These are phyloP conservation scores for Teleogryllus oceanicus DNA, from an alignment of 2,888 invertebrate genomes.

Conservation along the genomic window DNA sequence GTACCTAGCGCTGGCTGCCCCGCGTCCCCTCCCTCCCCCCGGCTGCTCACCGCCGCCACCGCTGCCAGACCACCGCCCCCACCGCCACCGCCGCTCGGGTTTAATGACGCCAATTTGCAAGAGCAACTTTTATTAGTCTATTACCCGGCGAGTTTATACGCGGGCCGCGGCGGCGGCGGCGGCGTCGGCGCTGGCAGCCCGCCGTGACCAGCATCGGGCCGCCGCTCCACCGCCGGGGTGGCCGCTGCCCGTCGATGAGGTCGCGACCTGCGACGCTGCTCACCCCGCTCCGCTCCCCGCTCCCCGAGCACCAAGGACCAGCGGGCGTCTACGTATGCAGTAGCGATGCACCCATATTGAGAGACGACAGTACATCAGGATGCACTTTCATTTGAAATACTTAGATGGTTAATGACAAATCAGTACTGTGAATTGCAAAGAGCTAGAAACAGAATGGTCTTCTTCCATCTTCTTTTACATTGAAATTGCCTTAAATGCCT, in stretches of 20 bases:
- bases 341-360: too few species aligned
- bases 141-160: conserved; percentile 35
- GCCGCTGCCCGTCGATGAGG: not conserved
- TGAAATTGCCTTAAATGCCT: too few species aligned
- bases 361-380: too few species aligned
- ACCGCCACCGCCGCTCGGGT: conserved; percentile 23
- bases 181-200: not conserved
- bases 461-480: too few species aligned
- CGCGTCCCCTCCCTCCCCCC: not conserved
- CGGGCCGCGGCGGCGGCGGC: conserved; percentile 5
- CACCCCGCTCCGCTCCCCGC: too few species aligned
- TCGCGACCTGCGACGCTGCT: too few species aligned
- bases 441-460: too few species aligned
- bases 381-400: too few species aligned
- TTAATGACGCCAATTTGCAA: conserved; percentile 36
- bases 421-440: too few species aligned
- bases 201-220: conserved; percentile 18
- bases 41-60: not conserved
- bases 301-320: too few species aligned
- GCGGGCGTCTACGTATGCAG: too few species aligned
- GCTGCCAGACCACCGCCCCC: not conserved
- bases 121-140: conserved; percentile 36
- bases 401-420: too few species aligned
- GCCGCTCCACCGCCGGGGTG: not conserved
- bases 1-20: conserved; percentile 6